Conservation (phyloP, 2,113 vertebrate genomes). For the Dermatemys mawii region DNA sequence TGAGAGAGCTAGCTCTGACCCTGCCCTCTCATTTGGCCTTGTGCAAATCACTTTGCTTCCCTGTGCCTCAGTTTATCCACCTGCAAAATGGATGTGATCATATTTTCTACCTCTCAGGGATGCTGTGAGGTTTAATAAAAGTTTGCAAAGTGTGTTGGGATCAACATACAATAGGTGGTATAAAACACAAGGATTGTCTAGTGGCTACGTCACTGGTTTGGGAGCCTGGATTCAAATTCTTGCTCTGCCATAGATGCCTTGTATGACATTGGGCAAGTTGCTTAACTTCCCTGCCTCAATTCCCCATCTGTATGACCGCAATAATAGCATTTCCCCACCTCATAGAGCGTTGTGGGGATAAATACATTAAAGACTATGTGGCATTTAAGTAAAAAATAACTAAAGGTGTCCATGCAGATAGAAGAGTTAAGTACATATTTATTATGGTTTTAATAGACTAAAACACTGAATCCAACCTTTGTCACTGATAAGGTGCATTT, state of each 20-base stretch:
- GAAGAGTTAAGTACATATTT: neutral
- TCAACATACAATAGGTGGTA: neutral
- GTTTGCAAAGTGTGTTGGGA: conserved; percentile 14
- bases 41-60: neutral
- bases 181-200: neutral
- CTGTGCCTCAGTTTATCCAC: neutral
- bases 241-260: neutral
- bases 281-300: neutral
- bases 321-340: neutral
- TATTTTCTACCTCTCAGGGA: neutral
- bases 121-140: neutral
- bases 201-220: neutral
- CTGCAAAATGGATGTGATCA: neutral
- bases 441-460: neutral
- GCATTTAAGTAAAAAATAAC: neutral
- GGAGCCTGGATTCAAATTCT: neutral
- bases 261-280: neutral
- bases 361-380: neutral
- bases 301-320: neutral
- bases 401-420: neutral
- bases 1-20: neutral
- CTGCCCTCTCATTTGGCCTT: neutral
- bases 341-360: neutral
- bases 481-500: neutral
- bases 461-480: neutral